Evolutionary conservation across 2,888 invertebrate species (phyloP).

Genomic region (Craniophora ligustri): DNA sequence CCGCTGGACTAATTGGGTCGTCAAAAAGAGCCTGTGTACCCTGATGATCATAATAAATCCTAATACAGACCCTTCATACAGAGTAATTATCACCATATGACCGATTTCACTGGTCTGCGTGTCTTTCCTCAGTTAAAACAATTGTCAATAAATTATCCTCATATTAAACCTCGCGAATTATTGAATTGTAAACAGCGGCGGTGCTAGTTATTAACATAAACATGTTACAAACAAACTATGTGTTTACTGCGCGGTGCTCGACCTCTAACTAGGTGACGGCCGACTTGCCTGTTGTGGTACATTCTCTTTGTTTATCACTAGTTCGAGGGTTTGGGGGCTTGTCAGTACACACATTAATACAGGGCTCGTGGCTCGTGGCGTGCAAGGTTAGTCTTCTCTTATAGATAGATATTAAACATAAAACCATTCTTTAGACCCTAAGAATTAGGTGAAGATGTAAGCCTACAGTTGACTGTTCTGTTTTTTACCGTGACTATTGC

Average conservation of each 20-base stretch:
- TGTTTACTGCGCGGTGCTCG: slow-evolving; percentile 38
- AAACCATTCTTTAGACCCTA: no score
- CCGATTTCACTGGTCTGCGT: no score
- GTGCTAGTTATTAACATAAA: slow-evolving; percentile 36
- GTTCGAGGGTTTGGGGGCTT: slow-evolving; percentile 2
- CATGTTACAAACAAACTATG: slow-evolving; percentile 20
- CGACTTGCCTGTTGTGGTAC: slow-evolving; percentile 33
- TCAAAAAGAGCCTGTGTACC: no score
- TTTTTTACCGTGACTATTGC: no score
- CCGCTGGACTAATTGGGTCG: no score
- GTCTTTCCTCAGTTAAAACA: background rate
- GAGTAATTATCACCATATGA: no score
- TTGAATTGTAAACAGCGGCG: slow-evolving; percentile 7
- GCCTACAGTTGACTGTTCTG: no score
- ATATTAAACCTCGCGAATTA: slow-evolving; percentile 16
- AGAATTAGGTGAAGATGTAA: no score
- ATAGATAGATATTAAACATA: no score
- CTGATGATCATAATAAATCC: no score
- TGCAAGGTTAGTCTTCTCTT: no score
- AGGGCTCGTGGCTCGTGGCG: background rate
- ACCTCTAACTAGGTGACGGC: slow-evolving; percentile 64
- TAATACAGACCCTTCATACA: no score
- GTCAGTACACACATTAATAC: background rate
- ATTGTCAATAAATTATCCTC: background rate
- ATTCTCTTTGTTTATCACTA: slow-evolving; percentile 40